Percentiles rank a stretch among this genome's conserved stretches.
Conservation (phyloP, 2,797 vertebrate genomes). For the Ataeniobius toweri region DNA sequence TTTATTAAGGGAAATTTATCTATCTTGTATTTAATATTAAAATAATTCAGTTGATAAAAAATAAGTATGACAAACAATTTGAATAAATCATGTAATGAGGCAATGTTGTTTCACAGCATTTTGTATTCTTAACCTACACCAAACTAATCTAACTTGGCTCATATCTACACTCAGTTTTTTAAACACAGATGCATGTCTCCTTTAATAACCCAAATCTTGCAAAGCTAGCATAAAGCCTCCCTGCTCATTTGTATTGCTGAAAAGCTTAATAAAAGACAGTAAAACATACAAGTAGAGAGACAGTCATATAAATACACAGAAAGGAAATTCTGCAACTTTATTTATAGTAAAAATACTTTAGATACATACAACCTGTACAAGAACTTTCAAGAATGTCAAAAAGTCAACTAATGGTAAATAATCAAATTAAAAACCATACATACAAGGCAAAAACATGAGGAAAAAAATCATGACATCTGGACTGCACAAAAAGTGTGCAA, state of each 20-base stretch:
- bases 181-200: neutral
- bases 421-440: slow-evolving; percentile 26
- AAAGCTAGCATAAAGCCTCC: neutral
- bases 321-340: slow-evolving; percentile 66
- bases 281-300: neutral
- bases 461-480: slow-evolving; percentile 40
- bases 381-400: slow-evolving; percentile 68
- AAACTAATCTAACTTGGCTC: neutral
- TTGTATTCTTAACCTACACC: no score
- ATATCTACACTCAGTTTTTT: neutral
- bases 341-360: slow-evolving; percentile 88
- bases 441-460: slow-evolving; percentile 47
- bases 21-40: no score
- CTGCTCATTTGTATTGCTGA: neutral
- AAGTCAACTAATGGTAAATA: slow-evolving; percentile 48
- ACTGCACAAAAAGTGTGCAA: slow-evolving; percentile 53
- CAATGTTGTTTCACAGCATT: no score
- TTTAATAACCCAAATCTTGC: neutral
- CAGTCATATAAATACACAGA: neutral
- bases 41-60: no score
- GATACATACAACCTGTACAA: slow-evolving; percentile 86
- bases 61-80: no score
- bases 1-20: no score
- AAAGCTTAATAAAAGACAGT: neutral
- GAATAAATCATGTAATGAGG: no score